A percentile compares a stretch with the other conserved stretches of the same genome.
phyloP scores from a whole-genome alignment of 2,888 invertebrate genomes.

The Agrotis exclamationis region DNA sequence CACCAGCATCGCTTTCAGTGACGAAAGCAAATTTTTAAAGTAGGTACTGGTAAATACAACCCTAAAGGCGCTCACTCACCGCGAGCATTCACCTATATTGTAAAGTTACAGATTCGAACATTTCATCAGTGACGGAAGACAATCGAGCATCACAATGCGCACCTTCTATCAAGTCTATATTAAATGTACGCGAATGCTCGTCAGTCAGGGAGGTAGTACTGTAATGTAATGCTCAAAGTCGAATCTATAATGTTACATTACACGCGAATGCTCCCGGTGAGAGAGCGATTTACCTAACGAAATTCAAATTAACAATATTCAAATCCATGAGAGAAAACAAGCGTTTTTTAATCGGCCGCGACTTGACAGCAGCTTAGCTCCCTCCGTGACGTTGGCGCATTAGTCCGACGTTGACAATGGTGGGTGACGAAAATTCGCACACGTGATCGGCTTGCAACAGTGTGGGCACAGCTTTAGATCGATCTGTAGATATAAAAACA shows the following conservation, averaged over 20 bases:
- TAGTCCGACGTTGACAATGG: conserved; percentile 78
- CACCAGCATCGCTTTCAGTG: neutral
- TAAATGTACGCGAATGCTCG: no score
- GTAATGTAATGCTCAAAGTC: no score
- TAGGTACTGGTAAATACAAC: neutral
- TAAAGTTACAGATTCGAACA: no score
- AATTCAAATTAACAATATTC: conserved; percentile 58
- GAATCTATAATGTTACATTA: no score
- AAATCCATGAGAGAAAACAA: conserved; percentile 71
- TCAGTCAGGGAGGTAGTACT: no score
- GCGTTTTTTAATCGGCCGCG: conserved; percentile 78
- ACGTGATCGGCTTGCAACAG: conserved; percentile 75
- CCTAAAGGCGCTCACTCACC: no score
- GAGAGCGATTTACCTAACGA: conserved; percentile 25
- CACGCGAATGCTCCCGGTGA: no score
- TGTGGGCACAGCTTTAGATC: conserved; percentile 72
- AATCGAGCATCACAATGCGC: no score
- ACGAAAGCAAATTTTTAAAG: neutral
- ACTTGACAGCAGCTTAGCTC: conserved; percentile 53
- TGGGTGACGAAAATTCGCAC: conserved; percentile 74
- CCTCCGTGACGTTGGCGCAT: conserved; percentile 71
- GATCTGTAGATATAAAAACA: conserved; percentile 41
- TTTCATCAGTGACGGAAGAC: no score
- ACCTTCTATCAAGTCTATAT: no score
- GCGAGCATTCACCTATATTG: no score